A percentile compares a stretch with the other conserved stretches of the same genome.
Conservation (phyloP, 2,113 vertebrate genomes). For the Rostratula benghalensis region DNA sequence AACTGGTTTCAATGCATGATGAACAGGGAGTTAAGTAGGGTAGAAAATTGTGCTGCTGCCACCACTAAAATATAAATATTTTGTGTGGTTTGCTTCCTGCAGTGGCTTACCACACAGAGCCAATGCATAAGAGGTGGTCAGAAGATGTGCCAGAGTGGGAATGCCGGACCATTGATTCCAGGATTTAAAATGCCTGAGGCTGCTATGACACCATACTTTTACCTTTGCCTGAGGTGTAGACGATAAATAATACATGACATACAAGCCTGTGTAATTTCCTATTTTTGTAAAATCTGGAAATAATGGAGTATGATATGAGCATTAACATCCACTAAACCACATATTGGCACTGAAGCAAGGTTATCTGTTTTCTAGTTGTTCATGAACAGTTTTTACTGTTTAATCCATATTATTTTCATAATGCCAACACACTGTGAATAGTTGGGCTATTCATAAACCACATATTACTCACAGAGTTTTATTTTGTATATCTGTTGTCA, state of each 20-base stretch:
- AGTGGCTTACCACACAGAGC: background rate
- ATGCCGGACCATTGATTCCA: background rate
- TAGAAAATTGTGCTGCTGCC: background rate
- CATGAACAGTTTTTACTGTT: background rate
- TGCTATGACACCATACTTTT: background rate
- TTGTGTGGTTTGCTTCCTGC: background rate
- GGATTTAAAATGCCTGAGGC: background rate
- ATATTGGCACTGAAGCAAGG: background rate
- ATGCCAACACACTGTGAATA: background rate
- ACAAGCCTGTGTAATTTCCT: background rate
- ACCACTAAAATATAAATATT: background rate
- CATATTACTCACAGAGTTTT: background rate
- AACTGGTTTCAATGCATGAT: background rate
- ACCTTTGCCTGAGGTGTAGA: background rate
- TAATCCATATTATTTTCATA: background rate
- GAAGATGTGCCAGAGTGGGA: background rate
- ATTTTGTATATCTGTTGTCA: background rate
- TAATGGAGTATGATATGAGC: background rate
- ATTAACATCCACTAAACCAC: background rate
- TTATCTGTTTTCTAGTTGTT: background rate
- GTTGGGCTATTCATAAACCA: background rate
- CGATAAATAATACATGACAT: background rate
- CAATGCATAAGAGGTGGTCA: background rate
- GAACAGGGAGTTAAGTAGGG: background rate
- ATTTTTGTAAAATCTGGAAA: background rate